Evolutionary conservation across 2,113 vertebrate genomes (phyloP).

Genomic region (Polypterus senegalus): DNA sequence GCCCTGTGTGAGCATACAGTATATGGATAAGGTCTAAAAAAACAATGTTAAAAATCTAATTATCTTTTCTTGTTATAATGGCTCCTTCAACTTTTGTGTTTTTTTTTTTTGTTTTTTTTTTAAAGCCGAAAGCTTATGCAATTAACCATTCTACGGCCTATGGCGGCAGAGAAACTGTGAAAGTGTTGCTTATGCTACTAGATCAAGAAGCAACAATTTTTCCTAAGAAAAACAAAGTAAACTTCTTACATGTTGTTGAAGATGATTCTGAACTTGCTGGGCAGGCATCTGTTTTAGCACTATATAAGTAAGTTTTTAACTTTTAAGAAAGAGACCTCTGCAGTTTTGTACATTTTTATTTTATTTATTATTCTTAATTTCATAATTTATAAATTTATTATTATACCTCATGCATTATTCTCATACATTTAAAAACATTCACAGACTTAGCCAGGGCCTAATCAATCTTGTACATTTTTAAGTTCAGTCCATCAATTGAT

Average conservation of each 20-base stretch:
- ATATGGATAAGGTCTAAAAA: too few species aligned
- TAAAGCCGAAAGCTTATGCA: slow-evolving; percentile 68
- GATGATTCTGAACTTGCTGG: slow-evolving; percentile 31
- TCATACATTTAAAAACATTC: too few species aligned
- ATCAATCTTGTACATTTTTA: too few species aligned
- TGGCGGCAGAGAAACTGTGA: slow-evolving; percentile 75
- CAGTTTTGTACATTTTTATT: background rate
- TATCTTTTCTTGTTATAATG: too few species aligned
- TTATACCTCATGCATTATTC: too few species aligned
- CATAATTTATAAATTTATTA: background rate
- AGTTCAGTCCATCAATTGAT: too few species aligned
- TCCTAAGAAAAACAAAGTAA: slow-evolving; percentile 65
- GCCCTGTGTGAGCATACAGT: too few species aligned
- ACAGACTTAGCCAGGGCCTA: too few species aligned
- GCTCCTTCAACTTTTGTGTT: too few species aligned
- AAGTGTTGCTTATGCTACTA: slow-evolving; percentile 63
- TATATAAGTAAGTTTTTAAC: slow-evolving; percentile 55
- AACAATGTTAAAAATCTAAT: too few species aligned
- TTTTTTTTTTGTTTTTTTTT: slow-evolving; percentile 25
- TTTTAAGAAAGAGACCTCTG: background rate
- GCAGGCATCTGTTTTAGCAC: slow-evolving; percentile 43
- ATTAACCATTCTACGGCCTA: slow-evolving; percentile 81
- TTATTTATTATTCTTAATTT: background rate
- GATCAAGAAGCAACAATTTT: slow-evolving; percentile 66
- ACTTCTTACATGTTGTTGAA: slow-evolving; percentile 61